These are phyloP conservation scores for Ectobius pallidus DNA, from an alignment of 2,888 invertebrate species.

Conservation along the genomic window DNA sequence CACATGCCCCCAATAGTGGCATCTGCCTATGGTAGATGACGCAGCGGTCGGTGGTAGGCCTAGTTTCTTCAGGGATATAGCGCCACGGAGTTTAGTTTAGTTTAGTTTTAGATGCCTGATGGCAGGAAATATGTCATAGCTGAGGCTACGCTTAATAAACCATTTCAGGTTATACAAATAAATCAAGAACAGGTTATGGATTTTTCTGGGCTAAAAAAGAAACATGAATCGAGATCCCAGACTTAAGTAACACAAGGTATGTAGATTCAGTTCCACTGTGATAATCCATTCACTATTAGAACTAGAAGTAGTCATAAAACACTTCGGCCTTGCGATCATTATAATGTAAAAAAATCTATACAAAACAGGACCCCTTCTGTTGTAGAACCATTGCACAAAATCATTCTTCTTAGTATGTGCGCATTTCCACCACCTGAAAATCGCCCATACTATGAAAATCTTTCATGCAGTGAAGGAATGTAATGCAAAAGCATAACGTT, in stretches of 20 bases:
- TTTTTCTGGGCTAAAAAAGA: neutral
- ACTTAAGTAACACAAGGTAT: conserved; percentile 7
- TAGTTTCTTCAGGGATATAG: no score
- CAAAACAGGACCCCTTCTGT: neutral
- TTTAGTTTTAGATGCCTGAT: no score
- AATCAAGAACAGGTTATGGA: neutral
- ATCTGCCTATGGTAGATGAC: no score
- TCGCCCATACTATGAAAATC: neutral
- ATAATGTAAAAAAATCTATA: neutral
- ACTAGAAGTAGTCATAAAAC: neutral
- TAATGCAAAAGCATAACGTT: neutral
- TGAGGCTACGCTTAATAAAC: conserved; percentile 3
- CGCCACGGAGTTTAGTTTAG: no score
- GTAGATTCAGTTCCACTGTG: neutral
- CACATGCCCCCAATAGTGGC: no score
- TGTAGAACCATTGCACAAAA: neutral
- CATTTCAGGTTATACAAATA: neutral
- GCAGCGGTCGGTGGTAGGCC: no score
- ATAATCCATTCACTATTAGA: conserved; percentile 5
- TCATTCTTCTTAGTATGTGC: conserved; percentile 3
- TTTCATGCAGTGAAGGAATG: neutral
- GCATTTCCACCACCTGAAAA: neutral
- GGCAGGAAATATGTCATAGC: neutral
- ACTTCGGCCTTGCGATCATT: neutral
- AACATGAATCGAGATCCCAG: neutral